Evolutionary conservation across 2,888 invertebrate genomes (phyloP).

Genomic region (Pristionchus entomophagus): DNA sequence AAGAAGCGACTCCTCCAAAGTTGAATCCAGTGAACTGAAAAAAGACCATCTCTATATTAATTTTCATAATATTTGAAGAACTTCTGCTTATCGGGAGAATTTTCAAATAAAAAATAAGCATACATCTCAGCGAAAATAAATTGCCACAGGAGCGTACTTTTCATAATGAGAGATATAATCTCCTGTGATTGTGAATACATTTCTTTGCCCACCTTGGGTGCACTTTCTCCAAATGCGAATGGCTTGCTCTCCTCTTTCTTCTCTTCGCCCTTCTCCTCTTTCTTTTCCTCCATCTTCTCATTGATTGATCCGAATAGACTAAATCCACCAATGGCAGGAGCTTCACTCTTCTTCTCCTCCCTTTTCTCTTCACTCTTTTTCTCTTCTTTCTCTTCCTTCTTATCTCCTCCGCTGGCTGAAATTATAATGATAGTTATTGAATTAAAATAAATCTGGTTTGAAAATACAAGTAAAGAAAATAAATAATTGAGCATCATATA

Average conservation of each 20-base stretch:
- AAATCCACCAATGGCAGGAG: no score
- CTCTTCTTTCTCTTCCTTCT: background rate
- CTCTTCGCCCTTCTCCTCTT: conserved; percentile 15
- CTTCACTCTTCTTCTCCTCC: conserved; percentile 4
- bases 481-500: background rate
- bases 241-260: conserved; percentile 13
- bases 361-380: background rate
- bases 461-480: background rate
- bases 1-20: background rate
- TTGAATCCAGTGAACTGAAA: conserved; percentile 43
- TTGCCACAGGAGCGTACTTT: no score
- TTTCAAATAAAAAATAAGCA: background rate
- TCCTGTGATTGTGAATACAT: no score
- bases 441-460: background rate
- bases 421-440: background rate
- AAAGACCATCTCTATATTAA: background rate
- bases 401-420: background rate
- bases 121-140: no score
- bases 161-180: no score
- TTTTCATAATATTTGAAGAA: no score
- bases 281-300: no score
- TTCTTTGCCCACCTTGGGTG: conserved; percentile 35
- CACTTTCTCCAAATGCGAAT: conserved; percentile 25
- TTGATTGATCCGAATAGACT: no score
- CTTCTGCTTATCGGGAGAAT: no score